Conservation (phyloP, 53 echinoderm and acorn worm species). For the Antedon mediterranea region DNA sequence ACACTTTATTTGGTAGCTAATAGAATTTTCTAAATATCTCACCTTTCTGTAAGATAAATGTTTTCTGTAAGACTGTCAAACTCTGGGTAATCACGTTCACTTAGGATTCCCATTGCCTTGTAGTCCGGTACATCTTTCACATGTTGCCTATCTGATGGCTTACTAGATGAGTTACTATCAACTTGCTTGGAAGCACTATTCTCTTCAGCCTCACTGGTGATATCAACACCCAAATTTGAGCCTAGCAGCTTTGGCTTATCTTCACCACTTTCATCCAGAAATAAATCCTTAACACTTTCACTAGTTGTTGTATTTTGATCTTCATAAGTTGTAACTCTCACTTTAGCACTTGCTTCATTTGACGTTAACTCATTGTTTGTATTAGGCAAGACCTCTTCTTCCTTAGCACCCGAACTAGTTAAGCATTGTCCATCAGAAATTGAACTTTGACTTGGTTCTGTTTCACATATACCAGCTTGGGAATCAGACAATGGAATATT, state of each 20-base stretch:
- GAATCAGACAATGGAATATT: background rate
- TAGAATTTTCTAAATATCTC: slow-evolving; percentile 7
- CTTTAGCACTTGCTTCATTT: background rate
- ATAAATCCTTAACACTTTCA: background rate
- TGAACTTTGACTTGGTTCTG: background rate
- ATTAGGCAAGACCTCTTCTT: background rate
- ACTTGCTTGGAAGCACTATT: background rate
- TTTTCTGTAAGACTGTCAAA: slow-evolving; percentile 69
- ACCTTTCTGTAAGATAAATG: slow-evolving; percentile 83
- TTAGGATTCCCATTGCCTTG: slow-evolving; percentile 59
- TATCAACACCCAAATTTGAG: background rate
- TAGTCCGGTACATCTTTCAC: background rate
- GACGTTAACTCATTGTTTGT: background rate
- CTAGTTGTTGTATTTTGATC: background rate
- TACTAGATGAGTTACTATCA: background rate
- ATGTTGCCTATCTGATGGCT: background rate
- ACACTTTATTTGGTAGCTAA: too few species aligned
- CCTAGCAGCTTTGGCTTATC: background rate
- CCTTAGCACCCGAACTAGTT: background rate
- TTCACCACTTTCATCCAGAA: background rate
- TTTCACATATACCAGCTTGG: background rate
- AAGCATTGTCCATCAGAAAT: background rate
- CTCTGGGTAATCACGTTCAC: slow-evolving; percentile 32
- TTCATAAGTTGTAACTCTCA: background rate
- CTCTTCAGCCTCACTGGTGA: background rate